These are phyloP conservation scores for Epizoanthus illoricatus DNA, from an alignment of 92 coral and sea anemone genomes.

Conservation along the genomic window DNA sequence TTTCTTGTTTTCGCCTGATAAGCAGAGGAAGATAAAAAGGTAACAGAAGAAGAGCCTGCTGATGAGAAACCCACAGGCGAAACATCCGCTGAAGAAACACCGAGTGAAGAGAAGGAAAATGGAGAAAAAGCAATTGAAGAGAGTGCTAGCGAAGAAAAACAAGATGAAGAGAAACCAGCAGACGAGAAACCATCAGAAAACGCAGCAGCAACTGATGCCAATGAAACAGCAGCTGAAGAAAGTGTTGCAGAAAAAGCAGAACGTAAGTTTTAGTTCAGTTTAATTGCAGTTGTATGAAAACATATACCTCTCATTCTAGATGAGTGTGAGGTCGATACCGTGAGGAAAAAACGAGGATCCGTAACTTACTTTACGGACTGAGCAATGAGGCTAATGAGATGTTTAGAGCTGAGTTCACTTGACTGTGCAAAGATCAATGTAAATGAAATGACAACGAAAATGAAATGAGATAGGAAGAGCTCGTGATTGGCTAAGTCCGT, in stretches of 20 bases:
- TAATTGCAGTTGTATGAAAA: too few species aligned
- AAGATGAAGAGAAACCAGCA: neutral
- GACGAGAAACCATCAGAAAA: constrained; percentile 19
- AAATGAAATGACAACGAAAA: too few species aligned
- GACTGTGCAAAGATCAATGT: too few species aligned
- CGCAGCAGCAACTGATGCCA: neutral
- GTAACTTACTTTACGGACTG: too few species aligned
- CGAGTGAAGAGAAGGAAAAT: constrained; percentile 41
- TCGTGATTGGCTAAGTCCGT: too few species aligned
- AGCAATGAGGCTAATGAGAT: too few species aligned
- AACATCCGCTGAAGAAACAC: constrained; percentile 12
- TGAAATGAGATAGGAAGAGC: too few species aligned
- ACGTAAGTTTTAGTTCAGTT: neutral
- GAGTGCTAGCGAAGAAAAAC: neutral
- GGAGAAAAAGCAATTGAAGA: constrained; percentile 44
- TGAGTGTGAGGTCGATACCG: too few species aligned
- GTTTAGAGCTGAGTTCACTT: too few species aligned
- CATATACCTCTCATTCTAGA: too few species aligned
- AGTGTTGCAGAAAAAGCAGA: constrained; percentile 22
- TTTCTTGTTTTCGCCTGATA: constrained; percentile 22
- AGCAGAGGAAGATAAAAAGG: constrained; percentile 49
- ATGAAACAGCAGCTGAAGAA: constrained; percentile 22
- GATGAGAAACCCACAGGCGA: neutral
- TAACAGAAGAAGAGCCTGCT: constrained; percentile 28
- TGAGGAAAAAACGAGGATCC: too few species aligned